These are phyloP conservation scores for Syngnathus rostellatus DNA, from an alignment of 2,797 vertebrate genomes.

Conservation along the genomic window DNA sequence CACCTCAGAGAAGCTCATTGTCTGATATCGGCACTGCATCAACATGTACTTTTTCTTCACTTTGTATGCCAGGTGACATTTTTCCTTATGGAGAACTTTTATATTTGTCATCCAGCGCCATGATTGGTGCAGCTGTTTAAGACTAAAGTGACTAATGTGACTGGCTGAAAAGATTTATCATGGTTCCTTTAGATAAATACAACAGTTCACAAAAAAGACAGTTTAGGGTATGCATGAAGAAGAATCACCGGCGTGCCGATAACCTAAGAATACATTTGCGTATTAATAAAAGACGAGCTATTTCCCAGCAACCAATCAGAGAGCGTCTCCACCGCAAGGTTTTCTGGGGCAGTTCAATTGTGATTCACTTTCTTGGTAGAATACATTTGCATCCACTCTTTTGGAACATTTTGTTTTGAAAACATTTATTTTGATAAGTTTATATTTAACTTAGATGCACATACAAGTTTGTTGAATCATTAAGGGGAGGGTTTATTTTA, in stretches of 20 bases:
- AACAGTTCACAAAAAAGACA: slow-evolving; percentile 3
- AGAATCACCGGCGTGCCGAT: not conserved
- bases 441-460: not conserved
- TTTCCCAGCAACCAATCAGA: not conserved
- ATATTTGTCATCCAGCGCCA: not conserved
- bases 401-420: not conserved
- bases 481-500: not conserved
- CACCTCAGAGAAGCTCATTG: not conserved
- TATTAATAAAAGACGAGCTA: not conserved
- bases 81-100: not conserved
- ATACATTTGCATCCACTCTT: not conserved
- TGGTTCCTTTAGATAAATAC: not conserved
- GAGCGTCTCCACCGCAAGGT: not conserved
- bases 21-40: not conserved
- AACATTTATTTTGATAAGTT: not conserved
- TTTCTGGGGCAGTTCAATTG: not conserved
- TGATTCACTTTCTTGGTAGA: not conserved
- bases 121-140: slow-evolving; percentile 1
- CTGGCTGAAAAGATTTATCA: not conserved
- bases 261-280: not conserved
- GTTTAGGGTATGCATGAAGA: not conserved
- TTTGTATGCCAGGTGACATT: not conserved
- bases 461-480: not conserved
- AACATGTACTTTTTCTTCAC: slow-evolving; percentile 3
- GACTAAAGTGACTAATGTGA: not conserved